A percentile compares a stretch with the other conserved stretches of the same genome.
Conservation (phyloP, 2,888 invertebrate species). For the Oxytorus armatus region DNA sequence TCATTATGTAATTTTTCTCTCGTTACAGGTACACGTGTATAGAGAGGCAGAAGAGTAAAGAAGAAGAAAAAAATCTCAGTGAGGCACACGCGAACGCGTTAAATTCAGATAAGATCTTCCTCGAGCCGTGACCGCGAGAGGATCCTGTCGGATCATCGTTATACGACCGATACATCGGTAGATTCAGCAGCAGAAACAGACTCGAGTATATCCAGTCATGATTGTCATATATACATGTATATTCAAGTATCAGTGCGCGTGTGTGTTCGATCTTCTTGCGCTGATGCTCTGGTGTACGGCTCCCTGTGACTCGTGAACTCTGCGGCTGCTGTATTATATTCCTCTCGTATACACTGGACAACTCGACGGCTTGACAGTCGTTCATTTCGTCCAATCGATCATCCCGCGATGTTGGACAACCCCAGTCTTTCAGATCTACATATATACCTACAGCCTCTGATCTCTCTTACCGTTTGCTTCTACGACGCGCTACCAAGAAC, state of each 20-base stretch:
- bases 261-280: constrained; percentile 46
- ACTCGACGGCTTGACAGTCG: constrained; percentile 67
- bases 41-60: not conserved
- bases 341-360: constrained; percentile 31
- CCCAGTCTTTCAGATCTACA: constrained; percentile 28
- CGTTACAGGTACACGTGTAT: no score
- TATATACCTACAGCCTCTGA: not conserved
- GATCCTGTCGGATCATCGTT: constrained; percentile 79
- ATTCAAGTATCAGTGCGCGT: constrained; percentile 12
- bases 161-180: constrained; percentile 61
- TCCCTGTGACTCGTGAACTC: constrained; percentile 51
- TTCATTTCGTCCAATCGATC: constrained; percentile 80
- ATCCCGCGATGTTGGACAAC: constrained; percentile 72
- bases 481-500: constrained; percentile 45
- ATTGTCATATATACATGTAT: constrained; percentile 41
- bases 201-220: constrained; percentile 62
- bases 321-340: constrained; percentile 37
- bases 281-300: constrained; percentile 41
- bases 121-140: constrained; percentile 67
- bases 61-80: constrained; percentile 17
- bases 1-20: no score
- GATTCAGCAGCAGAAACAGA: constrained; percentile 52
- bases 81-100: constrained; percentile 70
- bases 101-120: constrained; percentile 68
- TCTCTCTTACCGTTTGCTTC: constrained; percentile 42